Evolutionary conservation across 2,888 invertebrate species (phyloP).

Genomic region (Agrypnus murinus): DNA sequence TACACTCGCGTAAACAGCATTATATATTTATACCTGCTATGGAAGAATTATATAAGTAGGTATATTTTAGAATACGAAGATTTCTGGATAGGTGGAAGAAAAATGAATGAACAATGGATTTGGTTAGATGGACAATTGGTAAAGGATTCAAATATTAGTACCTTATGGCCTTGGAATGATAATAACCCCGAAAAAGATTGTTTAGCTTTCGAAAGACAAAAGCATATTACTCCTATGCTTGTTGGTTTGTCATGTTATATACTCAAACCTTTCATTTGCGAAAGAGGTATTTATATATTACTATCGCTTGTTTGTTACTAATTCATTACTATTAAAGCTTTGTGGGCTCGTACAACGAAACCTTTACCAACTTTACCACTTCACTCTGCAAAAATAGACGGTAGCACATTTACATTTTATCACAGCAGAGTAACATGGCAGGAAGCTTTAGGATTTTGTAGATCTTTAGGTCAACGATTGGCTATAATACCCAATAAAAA

Average conservation of each 20-base stretch:
- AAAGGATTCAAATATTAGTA: constrained; percentile 9
- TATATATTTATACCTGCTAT: too few relatives aligned
- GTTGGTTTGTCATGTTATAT: constrained; percentile 6
- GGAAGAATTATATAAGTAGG: too few relatives aligned
- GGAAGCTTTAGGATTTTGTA: constrained; percentile 27
- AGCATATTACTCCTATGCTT: neutral
- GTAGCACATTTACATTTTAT: constrained; percentile 30
- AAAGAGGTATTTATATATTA: constrained; percentile 12
- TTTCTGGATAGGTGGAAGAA: constrained; percentile 26
- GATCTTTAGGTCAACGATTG: constrained; percentile 24
- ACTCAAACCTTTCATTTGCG: constrained; percentile 30
- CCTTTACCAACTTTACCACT: constrained; percentile 16
- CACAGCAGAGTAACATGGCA: constrained; percentile 21
- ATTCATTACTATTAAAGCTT: neutral
- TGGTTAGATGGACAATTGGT: constrained; percentile 8
- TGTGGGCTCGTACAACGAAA: neutral
- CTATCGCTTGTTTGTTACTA: neutral
- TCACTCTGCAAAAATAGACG: constrained; percentile 1
- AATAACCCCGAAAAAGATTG: neutral
- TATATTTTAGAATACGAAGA: neutral
- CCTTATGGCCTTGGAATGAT: neutral
- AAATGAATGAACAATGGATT: constrained; percentile 2
- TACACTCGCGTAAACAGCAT: constrained; percentile 9
- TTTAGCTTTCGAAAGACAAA: neutral
- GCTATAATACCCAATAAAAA: constrained; percentile 12